Conservation (phyloP, 2,888 invertebrate species). For the Morpho achilles region DNA sequence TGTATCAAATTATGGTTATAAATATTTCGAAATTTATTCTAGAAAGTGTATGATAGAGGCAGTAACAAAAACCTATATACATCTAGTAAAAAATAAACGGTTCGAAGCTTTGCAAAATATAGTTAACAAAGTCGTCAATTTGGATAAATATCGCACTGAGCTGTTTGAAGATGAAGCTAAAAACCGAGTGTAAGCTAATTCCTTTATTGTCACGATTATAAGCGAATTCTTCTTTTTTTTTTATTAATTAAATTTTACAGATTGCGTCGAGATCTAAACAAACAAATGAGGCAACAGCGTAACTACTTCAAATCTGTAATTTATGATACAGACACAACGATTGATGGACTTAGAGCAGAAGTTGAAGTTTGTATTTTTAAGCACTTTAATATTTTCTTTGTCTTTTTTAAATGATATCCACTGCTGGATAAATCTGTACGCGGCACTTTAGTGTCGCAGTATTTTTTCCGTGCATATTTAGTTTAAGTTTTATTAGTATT, state of each 20-base stretch:
- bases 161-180: slow-evolving; percentile 43
- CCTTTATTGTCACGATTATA: background rate
- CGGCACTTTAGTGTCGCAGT: too few species aligned
- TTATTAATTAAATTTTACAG: slow-evolving; percentile 31
- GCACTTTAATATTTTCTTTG: too few species aligned
- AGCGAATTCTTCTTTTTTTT: slow-evolving; percentile 1
- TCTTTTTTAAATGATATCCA: too few species aligned
- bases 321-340: slow-evolving; percentile 48
- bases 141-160: slow-evolving; percentile 28
- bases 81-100: slow-evolving; percentile 35
- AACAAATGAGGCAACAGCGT: slow-evolving; percentile 50
- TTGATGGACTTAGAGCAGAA: slow-evolving; percentile 41
- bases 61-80: slow-evolving; percentile 37
- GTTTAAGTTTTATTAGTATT: too few species aligned
- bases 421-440: too few species aligned
- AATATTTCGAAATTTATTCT: slow-evolving; percentile 14
- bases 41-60: slow-evolving; percentile 39
- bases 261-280: slow-evolving; percentile 41
- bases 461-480: too few species aligned
- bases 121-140: slow-evolving; percentile 29
- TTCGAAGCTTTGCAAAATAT: slow-evolving; percentile 32
- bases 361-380: slow-evolving; percentile 45
- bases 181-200: slow-evolving; percentile 34
- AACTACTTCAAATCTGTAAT: slow-evolving; percentile 49
- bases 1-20: too few species aligned